Evolutionary conservation across 23 tunicate genomes (phyloP).

Genomic region (Trididemnum clinides): DNA sequence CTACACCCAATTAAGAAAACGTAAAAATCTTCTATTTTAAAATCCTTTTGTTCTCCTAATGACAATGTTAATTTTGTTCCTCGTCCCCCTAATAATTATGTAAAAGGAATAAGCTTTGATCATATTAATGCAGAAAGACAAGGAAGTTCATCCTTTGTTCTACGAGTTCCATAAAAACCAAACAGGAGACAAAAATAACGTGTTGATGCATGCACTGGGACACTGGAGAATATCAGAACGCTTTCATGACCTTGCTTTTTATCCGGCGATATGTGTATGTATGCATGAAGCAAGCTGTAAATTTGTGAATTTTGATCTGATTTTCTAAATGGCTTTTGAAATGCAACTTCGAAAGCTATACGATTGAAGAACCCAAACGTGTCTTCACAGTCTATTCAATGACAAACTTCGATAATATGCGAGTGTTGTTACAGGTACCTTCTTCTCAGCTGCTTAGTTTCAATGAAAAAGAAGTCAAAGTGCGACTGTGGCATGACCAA

Average conservation of each 20-base stretch:
- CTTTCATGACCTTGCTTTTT: slow-evolving; percentile 74
- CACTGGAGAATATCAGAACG: slow-evolving; percentile 73
- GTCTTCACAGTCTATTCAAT: too few species aligned
- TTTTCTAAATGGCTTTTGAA: too few species aligned
- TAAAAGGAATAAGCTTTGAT: not conserved
- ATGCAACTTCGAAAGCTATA: too few species aligned
- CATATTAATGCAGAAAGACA: not conserved
- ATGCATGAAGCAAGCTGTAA: too few species aligned
- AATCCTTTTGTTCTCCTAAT: too few species aligned
- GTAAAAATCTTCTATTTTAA: too few species aligned
- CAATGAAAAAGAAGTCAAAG: slow-evolving; percentile 16
- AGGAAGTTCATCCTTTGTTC: slow-evolving; percentile 44
- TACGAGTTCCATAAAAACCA: slow-evolving; percentile 83
- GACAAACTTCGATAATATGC: too few species aligned
- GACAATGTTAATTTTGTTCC: too few species aligned
- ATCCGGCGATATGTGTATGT: slow-evolving; percentile 66
- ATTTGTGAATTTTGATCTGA: too few species aligned
- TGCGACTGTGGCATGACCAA: slow-evolving; percentile 85
- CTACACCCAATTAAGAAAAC: too few species aligned
- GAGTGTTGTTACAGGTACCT: slow-evolving; percentile 50
- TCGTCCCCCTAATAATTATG: not conserved
- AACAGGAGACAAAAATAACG: slow-evolving; percentile 68
- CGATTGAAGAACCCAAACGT: too few species aligned
- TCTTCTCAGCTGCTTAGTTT: slow-evolving; percentile 53
- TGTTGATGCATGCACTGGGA: slow-evolving; percentile 80